Percentiles rank a stretch among this genome's conserved stretches.
These are phyloP conservation scores for Ailurus styani DNA, from an alignment of 2,113 vertebrate genomes.

Conservation along the genomic window DNA sequence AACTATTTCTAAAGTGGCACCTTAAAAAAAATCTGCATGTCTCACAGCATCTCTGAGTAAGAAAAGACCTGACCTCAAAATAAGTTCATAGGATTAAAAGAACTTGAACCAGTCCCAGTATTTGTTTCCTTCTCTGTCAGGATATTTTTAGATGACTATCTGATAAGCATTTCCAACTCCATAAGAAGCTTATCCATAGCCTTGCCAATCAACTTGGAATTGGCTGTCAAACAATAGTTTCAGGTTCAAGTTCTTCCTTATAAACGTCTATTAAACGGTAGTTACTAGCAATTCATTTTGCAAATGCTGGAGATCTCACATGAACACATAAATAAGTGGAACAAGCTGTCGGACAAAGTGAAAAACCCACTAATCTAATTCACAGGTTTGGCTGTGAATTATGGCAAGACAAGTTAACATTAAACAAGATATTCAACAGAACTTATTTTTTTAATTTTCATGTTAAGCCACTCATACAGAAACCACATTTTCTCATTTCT, in stretches of 20 bases:
- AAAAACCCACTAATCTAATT: conserved; percentile 62
- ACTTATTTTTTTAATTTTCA: background rate
- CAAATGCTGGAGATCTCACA: conserved; percentile 50
- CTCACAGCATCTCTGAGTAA: background rate
- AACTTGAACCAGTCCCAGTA: background rate
- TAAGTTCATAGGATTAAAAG: background rate
- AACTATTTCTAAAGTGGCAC: background rate
- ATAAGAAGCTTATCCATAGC: background rate
- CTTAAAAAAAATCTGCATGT: background rate
- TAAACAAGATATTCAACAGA: conserved; percentile 41
- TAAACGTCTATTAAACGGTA: background rate
- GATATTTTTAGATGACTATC: background rate
- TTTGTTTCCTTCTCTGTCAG: background rate
- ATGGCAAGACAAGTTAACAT: conserved; percentile 48
- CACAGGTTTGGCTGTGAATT: conserved; percentile 56
- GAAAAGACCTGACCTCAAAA: background rate
- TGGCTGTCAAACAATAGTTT: background rate
- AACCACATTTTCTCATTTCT: background rate
- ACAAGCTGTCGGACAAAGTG: conserved; percentile 50
- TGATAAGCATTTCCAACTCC: background rate
- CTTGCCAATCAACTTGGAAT: background rate
- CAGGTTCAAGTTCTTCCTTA: background rate
- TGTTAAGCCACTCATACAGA: background rate
- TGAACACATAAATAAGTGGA: conserved; percentile 61
- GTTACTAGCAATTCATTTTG: conserved; percentile 10